Conservation (phyloP, 2,888 invertebrate genomes). For the Eupithecia exiguata region DNA sequence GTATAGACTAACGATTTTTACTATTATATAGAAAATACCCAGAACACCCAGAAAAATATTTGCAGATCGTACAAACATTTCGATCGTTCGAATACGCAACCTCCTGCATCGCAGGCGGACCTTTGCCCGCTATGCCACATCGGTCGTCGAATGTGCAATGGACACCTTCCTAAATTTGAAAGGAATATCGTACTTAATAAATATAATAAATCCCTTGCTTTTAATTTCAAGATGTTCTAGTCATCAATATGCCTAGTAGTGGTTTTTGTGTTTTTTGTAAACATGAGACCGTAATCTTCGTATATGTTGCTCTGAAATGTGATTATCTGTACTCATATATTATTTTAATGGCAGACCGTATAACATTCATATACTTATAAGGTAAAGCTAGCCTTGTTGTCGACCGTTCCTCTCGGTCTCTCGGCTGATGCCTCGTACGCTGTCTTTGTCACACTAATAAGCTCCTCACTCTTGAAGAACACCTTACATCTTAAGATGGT, state of each 20-base stretch:
- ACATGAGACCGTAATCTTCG: slow-evolving; percentile 55
- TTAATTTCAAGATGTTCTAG: slow-evolving; percentile 15
- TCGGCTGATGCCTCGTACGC: slow-evolving; percentile 57
- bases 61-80: too few species aligned
- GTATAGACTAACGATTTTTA: too few species aligned
- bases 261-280: slow-evolving; percentile 45
- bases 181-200: too few species aligned
- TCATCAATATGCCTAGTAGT: slow-evolving; percentile 29
- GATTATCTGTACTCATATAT: slow-evolving; percentile 73
- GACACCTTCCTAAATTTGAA: too few species aligned
- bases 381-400: slow-evolving; percentile 81
- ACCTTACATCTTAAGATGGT: neutral
- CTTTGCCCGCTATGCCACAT: too few species aligned
- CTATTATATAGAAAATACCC: too few species aligned
- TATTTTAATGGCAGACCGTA: slow-evolving; percentile 77
- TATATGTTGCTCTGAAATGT: slow-evolving; percentile 62
- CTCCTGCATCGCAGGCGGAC: too few species aligned
- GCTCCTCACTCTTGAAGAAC: slow-evolving; percentile 54
- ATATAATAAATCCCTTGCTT: too few species aligned
- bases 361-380: slow-evolving; percentile 80
- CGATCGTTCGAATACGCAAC: too few species aligned
- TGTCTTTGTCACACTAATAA: slow-evolving; percentile 78
- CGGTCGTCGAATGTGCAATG: too few species aligned
- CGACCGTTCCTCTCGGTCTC: slow-evolving; percentile 68
- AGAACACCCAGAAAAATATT: too few species aligned